phyloP scores from a whole-genome alignment of 2,888 invertebrate species.

The Leptinotarsa juncta region DNA sequence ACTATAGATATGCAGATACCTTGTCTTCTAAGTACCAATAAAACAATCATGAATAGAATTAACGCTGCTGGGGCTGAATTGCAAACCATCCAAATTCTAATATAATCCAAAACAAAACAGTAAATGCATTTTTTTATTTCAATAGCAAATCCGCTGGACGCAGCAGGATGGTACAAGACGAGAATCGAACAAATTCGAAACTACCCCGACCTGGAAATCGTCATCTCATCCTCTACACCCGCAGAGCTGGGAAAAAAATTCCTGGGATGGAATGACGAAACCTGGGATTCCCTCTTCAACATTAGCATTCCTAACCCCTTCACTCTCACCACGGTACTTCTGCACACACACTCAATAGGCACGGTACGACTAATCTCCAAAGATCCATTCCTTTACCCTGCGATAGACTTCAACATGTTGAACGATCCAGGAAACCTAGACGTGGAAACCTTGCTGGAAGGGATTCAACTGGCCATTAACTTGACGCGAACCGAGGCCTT shows the following conservation, averaged over 20 bases:
- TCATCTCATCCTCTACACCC: constrained; percentile 65
- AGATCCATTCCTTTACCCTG: constrained; percentile 55
- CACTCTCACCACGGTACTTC: constrained; percentile 25
- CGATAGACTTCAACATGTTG: constrained; percentile 76
- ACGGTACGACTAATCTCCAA: constrained; percentile 66
- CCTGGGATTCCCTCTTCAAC: constrained; percentile 62
- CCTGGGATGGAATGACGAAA: constrained; percentile 50
- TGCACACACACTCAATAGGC: constrained; percentile 67
- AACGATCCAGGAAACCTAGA: constrained; percentile 66
- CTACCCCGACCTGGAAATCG: constrained; percentile 34
- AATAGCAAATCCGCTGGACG: constrained; percentile 27
- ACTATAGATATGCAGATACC: too few relatives aligned
- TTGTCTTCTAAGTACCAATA: too few relatives aligned
- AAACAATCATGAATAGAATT: too few relatives aligned
- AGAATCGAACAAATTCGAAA: constrained; percentile 1
- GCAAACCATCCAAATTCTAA: too few relatives aligned
- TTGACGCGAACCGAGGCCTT: constrained; percentile 68
- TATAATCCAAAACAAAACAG: too few relatives aligned
- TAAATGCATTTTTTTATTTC: not conserved
- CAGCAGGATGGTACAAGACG: constrained; percentile 29
- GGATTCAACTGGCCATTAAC: constrained; percentile 61
- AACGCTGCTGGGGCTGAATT: too few relatives aligned
- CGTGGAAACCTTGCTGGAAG: constrained; percentile 69
- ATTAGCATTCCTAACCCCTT: constrained; percentile 45
- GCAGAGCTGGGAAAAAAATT: constrained; percentile 65